Base-by-base conservation (phyloP, 2,113 vertebrate genomes). In the Erpornis zantholeuca region DNA sequence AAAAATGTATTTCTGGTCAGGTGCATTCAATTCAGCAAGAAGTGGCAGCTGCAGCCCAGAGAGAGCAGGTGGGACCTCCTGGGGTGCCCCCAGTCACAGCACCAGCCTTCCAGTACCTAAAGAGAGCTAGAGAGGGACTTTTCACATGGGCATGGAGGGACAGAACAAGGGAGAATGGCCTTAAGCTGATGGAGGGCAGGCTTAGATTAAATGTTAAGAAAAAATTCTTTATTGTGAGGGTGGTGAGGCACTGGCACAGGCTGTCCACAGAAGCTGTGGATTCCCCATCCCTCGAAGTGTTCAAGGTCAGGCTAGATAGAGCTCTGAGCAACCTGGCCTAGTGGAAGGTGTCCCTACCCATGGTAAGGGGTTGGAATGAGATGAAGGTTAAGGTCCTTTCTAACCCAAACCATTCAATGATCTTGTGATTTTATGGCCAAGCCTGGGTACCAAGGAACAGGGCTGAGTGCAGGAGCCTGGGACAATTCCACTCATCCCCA, bases 301-400 rank as follows among this genome's bases (percentile, higher is more conserved):
- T 35, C n/a, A 49, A 54, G 25, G 25, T 4, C n/a, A 69, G 25
- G 25, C 15, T 76, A 47, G n/a, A 40, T 17, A 24, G 12, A 17
- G 14, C 45, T 53, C 12, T 31, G 17, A 76, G 36, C 38, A 82
- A 66, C 11, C 11, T 4, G 5, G 53, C 4, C 2, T 2, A 60
- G 21, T 9, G 29, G 14, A 82, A 54, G 1, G 1, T 20, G 7
- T 11, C 14, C 20, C 21, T 31, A 2, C 10, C 15, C 22, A 19
- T 3, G 10, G 35, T 3, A 35, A 10, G 5, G 12, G 7, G 4
- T 3, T 54, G 25, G 25, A 82, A 69, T 0, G 0, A 27, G n/a
- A 35, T 17, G 5, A 54, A 47, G 13, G 42, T 69, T 49, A 83
- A 54, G 18, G 35, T 36, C 35, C 25, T 28, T 83, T 56, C 31